Base-by-base conservation (phyloP, 2,797 vertebrate species). In the Darevskia nairensis region DNA sequence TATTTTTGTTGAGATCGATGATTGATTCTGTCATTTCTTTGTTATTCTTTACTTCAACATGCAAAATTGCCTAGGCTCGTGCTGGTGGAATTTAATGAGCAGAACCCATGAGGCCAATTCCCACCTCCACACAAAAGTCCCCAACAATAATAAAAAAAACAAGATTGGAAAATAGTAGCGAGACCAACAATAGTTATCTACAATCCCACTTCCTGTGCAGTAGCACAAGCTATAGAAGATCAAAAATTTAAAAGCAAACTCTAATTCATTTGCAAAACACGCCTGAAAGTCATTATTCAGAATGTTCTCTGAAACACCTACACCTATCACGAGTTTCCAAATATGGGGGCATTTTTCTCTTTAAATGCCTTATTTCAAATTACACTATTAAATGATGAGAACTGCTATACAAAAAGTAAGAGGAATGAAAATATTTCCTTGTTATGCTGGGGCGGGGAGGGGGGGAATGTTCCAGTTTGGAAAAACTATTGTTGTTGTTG, bases 291-390 rank as follows among this genome's bases (percentile, higher is more conserved):
- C 77, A 71, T 86, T 86, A 71, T 55, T 80, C 32, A 71, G 32
- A 80, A 80, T 72, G 32, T 59, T 86, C 66, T 86, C 8, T 32
- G 55, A 39, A 86, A 71, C 85, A 59, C 85, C 64, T 80, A 86
- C 77, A 71, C 23, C 17, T 29, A 39, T 80, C 85, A 39, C 13
- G 25, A 80, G 66, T 79, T 72, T 86, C 68, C 78, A 80, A 61
- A 86, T 41, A 72, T 6, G 4, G n/a, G 55, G 27, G 27, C 3
- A 41, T 72, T 71, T 29, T 10, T 39, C 7, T 59, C 15, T 59
- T 76, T 50, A 72, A 80, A 86, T n/a, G 46, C 17, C 3, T 72
- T 71, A 15, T 86, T 69, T 69, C 39, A 86, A 80, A 86, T 72
- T 80, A 77, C 74, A 80, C 85, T n/a, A 80, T 80, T 86, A 72